phyloP scores from a whole-genome alignment of 2,888 invertebrate genomes.

The Athripsodes cinereus region DNA sequence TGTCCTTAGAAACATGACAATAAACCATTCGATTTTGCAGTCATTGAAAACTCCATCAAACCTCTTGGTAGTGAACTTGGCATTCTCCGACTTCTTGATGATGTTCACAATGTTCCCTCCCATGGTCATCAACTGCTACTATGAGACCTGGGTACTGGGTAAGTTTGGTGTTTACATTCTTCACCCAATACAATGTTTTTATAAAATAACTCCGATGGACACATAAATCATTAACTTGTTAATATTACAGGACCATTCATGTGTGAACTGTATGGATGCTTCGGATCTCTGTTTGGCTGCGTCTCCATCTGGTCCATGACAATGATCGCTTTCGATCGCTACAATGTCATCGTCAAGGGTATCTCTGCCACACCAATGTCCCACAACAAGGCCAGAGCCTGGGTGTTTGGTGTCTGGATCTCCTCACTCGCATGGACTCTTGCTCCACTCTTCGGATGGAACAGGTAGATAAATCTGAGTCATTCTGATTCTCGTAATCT shows the following conservation, averaged over 20 bases:
- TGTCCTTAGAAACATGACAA: background rate
- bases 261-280: conserved; percentile 82
- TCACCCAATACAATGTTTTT: background rate
- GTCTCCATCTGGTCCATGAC: conserved; percentile 91
- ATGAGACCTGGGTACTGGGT: conserved; percentile 68
- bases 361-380: conserved; percentile 80
- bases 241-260: conserved; percentile 60
- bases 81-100: conserved; percentile 86
- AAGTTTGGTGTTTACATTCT: conserved; percentile 28
- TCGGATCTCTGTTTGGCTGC: conserved; percentile 85
- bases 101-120: conserved; percentile 78
- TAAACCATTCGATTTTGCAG: conserved; percentile 34
- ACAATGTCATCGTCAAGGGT: conserved; percentile 91
- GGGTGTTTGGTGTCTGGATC: conserved; percentile 73
- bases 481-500: too few species aligned
- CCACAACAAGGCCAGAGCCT: conserved; percentile 69
- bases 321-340: conserved; percentile 86
- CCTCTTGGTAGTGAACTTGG: conserved; percentile 83
- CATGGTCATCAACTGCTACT: conserved; percentile 79
- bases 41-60: conserved; percentile 83
- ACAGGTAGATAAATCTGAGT: conserved; percentile 49
- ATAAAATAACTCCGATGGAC: background rate
- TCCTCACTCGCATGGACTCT: conserved; percentile 75
- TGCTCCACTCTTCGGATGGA: conserved; percentile 84
- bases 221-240: background rate